A percentile compares a stretch with the other conserved stretches of the same genome.
Conservation (phyloP, 1,140 invertebrate species). For the Chlorops oryzae region DNA sequence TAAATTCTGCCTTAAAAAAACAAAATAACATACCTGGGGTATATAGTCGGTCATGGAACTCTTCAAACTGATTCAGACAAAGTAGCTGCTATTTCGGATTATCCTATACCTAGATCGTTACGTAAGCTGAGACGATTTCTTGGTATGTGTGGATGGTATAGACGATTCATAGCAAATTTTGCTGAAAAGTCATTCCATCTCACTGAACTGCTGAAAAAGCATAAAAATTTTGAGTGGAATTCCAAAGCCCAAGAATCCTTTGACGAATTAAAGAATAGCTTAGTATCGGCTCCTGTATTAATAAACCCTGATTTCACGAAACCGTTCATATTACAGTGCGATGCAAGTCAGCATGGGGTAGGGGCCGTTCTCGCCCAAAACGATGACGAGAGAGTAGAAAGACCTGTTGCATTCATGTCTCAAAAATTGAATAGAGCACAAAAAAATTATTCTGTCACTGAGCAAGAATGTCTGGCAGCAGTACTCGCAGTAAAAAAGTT, state of each 20-base stretch:
- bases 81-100: background rate
- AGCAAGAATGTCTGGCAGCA: constrained; percentile 46
- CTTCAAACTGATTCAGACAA: background rate
- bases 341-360: constrained; percentile 35
- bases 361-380: constrained; percentile 39
- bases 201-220: constrained; percentile 9
- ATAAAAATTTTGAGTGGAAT: constrained; percentile 20
- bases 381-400: constrained; percentile 18
- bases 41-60: background rate
- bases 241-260: constrained; percentile 32
- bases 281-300: constrained; percentile 37
- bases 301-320: constrained; percentile 22
- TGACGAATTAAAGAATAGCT: constrained; percentile 21
- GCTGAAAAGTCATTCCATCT: constrained; percentile 3
- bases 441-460: constrained; percentile 12
- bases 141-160: constrained; percentile 11
- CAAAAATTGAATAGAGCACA: constrained; percentile 26
- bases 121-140: no score
- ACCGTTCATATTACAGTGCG: constrained; percentile 22
- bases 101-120: background rate
- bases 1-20: no score
- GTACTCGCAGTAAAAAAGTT: constrained; percentile 47
- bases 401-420: constrained; percentile 38
- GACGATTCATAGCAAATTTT: constrained; percentile 8
- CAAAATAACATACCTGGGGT: constrained; percentile 6